Evolutionary conservation across 2,888 invertebrate genomes (phyloP).

Genomic region (Chamaedrilus cognettii): DNA sequence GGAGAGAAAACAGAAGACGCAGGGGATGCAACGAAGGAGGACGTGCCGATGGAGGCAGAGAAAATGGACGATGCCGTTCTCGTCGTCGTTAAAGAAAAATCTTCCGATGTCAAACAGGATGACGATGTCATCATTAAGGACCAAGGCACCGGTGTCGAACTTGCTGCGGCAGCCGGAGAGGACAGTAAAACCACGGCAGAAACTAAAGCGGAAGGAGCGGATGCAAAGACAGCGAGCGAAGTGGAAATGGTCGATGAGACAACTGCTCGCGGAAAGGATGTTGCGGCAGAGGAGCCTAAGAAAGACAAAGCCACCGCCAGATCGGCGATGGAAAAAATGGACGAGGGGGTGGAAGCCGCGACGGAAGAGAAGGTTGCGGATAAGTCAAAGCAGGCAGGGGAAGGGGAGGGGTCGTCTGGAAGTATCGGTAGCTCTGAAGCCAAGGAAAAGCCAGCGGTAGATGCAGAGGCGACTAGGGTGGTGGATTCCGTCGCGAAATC

Average conservation of each 20-base stretch:
- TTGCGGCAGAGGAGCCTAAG: constrained; percentile 14
- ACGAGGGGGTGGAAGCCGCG: too few species aligned
- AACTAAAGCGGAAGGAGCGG: neutral
- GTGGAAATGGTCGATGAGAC: neutral
- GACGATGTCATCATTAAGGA: neutral
- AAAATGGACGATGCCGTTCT: neutral
- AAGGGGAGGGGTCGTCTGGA: too few species aligned
- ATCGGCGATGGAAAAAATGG: neutral
- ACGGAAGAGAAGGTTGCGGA: constrained; percentile 7
- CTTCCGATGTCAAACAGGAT: neutral
- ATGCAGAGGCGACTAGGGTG: too few species aligned
- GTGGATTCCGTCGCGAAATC: too few species aligned
- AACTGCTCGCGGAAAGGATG: constrained; percentile 8
- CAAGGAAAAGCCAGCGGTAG: too few species aligned
- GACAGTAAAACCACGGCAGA: constrained; percentile 1
- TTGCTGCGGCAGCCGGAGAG: too few species aligned
- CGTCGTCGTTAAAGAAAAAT: too few species aligned
- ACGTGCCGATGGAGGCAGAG: neutral
- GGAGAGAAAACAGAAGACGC: constrained; percentile 2
- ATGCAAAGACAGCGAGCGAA: constrained; percentile 8
- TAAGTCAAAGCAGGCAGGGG: neutral
- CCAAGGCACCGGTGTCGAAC: neutral
- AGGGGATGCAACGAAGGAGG: neutral
- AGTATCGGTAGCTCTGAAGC: too few species aligned
- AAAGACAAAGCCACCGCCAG: neutral